Evolutionary conservation across 1,140 invertebrate species (phyloP), one percentile per base, ranked within the genome.

Genomic region (Prorops nasuta): DNA sequence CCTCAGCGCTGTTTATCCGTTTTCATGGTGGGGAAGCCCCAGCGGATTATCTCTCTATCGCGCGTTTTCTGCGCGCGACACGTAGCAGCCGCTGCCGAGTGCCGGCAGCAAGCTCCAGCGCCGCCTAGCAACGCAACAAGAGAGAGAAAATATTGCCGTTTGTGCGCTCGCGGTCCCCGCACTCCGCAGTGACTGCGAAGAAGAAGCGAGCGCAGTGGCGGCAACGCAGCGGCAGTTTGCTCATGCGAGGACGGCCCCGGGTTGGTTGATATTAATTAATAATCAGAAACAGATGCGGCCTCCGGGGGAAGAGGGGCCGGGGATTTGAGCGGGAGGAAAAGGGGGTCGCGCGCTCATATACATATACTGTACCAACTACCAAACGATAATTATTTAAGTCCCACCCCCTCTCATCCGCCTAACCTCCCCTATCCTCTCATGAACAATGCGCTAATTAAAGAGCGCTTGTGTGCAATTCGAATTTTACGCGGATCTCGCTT

Each of bases 221-320:
- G n/a, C n/a, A n/a, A n/a, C n/a, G n/a, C n/a, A n/a, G n/a, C n/a
- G n/a, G n/a, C n/a, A n/a, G n/a, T 4, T 49, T 61, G 56, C 47
- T 67, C 63, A 64, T 67, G 66, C 61, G 61, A 64, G 58, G 45
- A 57, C 51, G 62, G 58, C 50, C 55, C 53, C 60, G 58, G 57
- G 60, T 65, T 67, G 58, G 69, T 69, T 67, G 67, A 74, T 72
- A 74, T 72, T 74, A 75, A 75, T 74, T 74, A 74, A 72, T 71
- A 75, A 74, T 74, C 72, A 75, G 71, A 75, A 74, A 75, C 72
- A 75, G 71, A 72, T 74, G 71, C 69, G 62, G 63, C 67, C 57
- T 62, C 60, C 54, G 28, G 41, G 38, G 14, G 12, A 28, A 28
- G 24, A 28, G 24, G 12, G 24, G 12, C 6, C 6, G 12, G 24